A percentile compares a stretch with the other conserved stretches of the same genome.
Conservation (phyloP, 1,140 invertebrate genomes). For the Caenorhabditis tropicalis region DNA sequence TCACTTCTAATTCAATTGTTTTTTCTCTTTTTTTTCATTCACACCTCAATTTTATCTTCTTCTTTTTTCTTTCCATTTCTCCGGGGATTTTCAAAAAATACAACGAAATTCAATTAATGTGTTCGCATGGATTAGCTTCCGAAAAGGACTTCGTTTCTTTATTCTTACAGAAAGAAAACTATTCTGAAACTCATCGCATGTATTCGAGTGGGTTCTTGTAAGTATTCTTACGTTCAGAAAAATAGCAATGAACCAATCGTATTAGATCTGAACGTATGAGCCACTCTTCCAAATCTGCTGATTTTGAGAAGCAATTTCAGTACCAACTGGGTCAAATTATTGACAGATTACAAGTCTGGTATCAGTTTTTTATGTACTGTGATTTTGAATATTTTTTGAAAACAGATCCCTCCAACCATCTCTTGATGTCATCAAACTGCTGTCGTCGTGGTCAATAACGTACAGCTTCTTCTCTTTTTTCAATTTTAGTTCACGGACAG, state of each 20-base stretch:
- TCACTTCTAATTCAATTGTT: slow-evolving; percentile 21
- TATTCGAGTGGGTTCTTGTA: no score
- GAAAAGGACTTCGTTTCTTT: not conserved
- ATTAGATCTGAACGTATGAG: no score
- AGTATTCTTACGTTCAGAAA: no score
- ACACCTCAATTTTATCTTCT: not conserved
- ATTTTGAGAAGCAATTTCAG: no score
- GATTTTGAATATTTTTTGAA: no score
- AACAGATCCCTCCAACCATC: no score
- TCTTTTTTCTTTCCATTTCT: not conserved
- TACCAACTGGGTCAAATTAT: no score
- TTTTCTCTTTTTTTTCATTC: not conserved
- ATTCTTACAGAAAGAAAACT: not conserved
- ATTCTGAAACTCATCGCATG: not conserved
- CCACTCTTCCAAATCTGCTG: no score
- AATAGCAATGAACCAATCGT: no score
- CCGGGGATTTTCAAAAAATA: slow-evolving; percentile 13
- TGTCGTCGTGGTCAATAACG: not conserved
- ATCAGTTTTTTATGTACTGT: no score
- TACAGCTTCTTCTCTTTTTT: not conserved
- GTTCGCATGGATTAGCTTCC: not conserved
- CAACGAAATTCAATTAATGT: not conserved
- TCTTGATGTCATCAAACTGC: no score
- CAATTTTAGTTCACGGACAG: not conserved
- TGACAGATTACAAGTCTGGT: no score